Percentiles rank a stretch among this genome's conserved stretches.
Conservation (phyloP, 2,113 vertebrate genomes). For the Tyto alba region DNA sequence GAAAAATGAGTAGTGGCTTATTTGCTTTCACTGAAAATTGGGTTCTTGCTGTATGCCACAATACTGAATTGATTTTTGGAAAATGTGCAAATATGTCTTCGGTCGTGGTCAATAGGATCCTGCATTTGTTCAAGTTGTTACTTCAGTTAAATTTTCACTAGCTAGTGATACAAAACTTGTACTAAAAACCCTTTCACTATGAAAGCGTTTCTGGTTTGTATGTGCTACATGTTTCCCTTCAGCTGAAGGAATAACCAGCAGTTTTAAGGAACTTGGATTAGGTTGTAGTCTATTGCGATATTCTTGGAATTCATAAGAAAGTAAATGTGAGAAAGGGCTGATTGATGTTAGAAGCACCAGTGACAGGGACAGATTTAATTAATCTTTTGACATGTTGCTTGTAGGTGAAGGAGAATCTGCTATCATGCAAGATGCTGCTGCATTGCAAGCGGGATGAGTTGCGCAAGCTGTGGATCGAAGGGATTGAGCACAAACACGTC, state of each 20-base stretch:
- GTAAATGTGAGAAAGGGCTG: neutral
- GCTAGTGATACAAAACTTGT: neutral
- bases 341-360: neutral
- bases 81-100: neutral
- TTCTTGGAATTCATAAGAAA: neutral
- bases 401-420: slow-evolving; percentile 96
- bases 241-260: neutral
- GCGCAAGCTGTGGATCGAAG: slow-evolving; percentile 97
- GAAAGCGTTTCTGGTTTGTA: neutral
- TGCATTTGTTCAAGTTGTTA: neutral
- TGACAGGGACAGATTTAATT: neutral
- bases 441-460: slow-evolving; percentile 97
- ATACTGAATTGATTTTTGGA: neutral
- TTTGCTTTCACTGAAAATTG: slow-evolving; percentile 1
- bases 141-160: neutral
- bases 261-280: neutral
- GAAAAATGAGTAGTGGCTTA: neutral
- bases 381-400: neutral
- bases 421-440: slow-evolving; percentile 97
- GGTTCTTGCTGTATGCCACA: neutral
- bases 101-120: neutral
- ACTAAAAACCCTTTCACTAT: neutral
- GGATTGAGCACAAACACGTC: slow-evolving; percentile 97
- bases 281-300: neutral
- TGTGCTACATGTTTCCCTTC: accelerated